Evolutionary conservation across 1,140 invertebrate genomes (phyloP).

Genomic region (Cyrtorhinus lividipennis): DNA sequence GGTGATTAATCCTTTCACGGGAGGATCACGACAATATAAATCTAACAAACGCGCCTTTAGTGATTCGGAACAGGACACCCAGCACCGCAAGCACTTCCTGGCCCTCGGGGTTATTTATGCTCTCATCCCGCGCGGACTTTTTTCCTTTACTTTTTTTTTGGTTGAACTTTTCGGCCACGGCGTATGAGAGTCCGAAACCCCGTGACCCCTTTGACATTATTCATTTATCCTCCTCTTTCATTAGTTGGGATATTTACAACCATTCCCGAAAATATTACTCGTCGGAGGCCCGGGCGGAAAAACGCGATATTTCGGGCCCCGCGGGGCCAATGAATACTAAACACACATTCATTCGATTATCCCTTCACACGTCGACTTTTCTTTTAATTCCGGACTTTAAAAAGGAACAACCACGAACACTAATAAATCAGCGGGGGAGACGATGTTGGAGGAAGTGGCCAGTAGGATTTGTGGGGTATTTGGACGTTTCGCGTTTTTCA

Average conservation of each 20-base stretch:
- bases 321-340: background rate
- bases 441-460: too few relatives aligned
- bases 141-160: background rate
- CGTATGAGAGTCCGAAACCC: background rate
- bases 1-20: background rate
- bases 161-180: background rate
- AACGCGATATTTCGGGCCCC: background rate
- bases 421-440: background rate
- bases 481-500: too few relatives aligned
- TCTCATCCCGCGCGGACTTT: too few relatives aligned
- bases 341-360: background rate
- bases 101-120: background rate
- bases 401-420: too few relatives aligned
- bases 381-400: background rate
- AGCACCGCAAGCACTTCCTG: too few relatives aligned
- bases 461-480: too few relatives aligned
- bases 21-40: conserved; percentile 1
- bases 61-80: conserved; percentile 1
- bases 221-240: background rate
- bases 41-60: background rate
- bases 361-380: background rate
- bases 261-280: background rate
- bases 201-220: background rate
- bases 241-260: background rate
- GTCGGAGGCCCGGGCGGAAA: background rate